Evolutionary conservation across 2,888 invertebrate genomes (phyloP), one percentile per base, ranked within the genome.

Genomic region (Parnassius smintheus): DNA sequence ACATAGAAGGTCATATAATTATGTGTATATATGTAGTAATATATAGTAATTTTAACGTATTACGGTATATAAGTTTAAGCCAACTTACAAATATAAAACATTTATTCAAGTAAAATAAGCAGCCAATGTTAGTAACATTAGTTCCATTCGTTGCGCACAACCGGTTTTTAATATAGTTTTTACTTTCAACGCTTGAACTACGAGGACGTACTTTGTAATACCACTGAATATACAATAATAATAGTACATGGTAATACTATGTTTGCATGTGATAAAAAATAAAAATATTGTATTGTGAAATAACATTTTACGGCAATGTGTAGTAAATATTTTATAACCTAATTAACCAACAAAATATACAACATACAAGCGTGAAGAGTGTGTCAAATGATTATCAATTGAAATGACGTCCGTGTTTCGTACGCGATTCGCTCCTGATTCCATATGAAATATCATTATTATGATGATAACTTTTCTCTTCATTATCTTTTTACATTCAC

Each of bases 381-480:
- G n/a, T 42, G 18, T 35, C 11, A 51, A 2, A 35, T 56, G 12
- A 12, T 52, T 52, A 42, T 35, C 12, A 35, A 51, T 61, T 51
- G 22, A 56, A 60, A 56, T 56, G 51, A 51, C 56, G 25, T 52
- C 35, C n/a, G 46, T 45, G 56, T 12, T 49, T 42, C 2, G 25
- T 25, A 2, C 25, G 25, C 25, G 25, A 25, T 44, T 12, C 49
- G n/a, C n/a, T 41, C 25, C 22, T 35, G 41, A 42, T 18, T 56
- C 44, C 22, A 3, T 4, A 25, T 48, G 7, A 46, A 13, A 2
- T 58, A 22, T n/a, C 44, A 2, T 50, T 45, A 13, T 2, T 45
- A 56, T 11, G 18, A 18, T 55, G 7, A 25, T 4, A 25, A 25
- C 4, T 25, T 4, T 0, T 4, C 25, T 3, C 18, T 18, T 18